These are phyloP conservation scores for Apostichopus californicus DNA, from an alignment of 35 echinoderm and acorn worm genomes.

Conservation along the genomic window DNA sequence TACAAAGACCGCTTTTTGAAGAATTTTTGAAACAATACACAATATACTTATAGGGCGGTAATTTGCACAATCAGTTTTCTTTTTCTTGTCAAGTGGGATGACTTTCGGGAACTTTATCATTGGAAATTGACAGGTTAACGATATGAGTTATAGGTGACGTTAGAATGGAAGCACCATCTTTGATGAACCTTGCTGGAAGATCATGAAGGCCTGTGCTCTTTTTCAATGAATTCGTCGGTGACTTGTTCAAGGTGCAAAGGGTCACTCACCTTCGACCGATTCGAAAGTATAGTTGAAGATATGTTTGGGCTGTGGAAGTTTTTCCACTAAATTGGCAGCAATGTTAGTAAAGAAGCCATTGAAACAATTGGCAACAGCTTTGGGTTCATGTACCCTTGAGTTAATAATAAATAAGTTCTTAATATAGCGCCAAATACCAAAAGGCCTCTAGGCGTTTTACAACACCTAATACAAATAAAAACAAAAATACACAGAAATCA, in stretches of 20 bases:
- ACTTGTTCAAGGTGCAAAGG: neutral
- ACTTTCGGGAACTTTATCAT: neutral
- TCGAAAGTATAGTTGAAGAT: neutral
- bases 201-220: neutral
- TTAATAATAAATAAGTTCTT: neutral
- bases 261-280: neutral
- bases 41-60: constrained; percentile 1
- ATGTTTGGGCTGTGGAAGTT: neutral
- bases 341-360: neutral
- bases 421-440: too few species aligned
- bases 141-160: neutral
- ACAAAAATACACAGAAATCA: too few species aligned
- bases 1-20: constrained; percentile 26
- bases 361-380: neutral
- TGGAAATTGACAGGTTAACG: neutral
- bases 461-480: too few species aligned
- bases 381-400: neutral
- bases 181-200: constrained; percentile 20
- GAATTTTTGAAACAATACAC: constrained; percentile 20
- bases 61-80: constrained; percentile 14
- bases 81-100: constrained; percentile 1
- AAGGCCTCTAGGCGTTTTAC: too few species aligned
- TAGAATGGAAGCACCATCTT: neutral
- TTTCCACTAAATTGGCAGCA: neutral
- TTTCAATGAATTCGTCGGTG: neutral